phyloP scores from a whole-genome alignment of 2,888 invertebrate genomes.

The Brachynemurus nebulosus region DNA sequence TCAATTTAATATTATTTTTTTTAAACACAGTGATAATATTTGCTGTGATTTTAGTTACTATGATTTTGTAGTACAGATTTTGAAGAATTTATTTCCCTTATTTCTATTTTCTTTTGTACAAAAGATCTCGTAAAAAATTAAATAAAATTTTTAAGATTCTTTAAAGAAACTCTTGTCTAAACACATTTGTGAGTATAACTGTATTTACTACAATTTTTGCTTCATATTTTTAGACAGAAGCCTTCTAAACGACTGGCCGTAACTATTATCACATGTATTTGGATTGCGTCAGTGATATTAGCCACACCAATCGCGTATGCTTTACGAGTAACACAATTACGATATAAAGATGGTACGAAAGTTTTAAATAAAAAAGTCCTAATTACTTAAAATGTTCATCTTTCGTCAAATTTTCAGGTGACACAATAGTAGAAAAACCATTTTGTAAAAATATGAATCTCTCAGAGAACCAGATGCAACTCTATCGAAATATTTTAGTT shows the following conservation, averaged over 20 bases:
- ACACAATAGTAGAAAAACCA: constrained; percentile 37
- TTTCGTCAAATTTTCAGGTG: constrained; percentile 30
- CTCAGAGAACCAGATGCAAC: constrained; percentile 38
- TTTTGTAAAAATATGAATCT: constrained; percentile 43
- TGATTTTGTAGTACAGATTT: too few relatives aligned
- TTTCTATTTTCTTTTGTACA: too few relatives aligned
- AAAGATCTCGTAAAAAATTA: too few relatives aligned
- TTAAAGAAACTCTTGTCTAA: too few relatives aligned
- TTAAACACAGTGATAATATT: too few relatives aligned
- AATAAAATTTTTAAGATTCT: too few relatives aligned
- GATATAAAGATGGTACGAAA: neutral
- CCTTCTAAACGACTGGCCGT: constrained; percentile 61
- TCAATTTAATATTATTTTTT: too few relatives aligned
- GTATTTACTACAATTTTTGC: too few relatives aligned
- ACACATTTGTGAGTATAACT: too few relatives aligned
- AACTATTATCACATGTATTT: constrained; percentile 58
- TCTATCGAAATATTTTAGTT: constrained; percentile 41
- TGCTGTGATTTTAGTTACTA: too few relatives aligned
- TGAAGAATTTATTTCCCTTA: too few relatives aligned
- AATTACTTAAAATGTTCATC: constrained; percentile 21
- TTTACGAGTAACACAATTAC: constrained; percentile 38
- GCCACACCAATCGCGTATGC: constrained; percentile 57
- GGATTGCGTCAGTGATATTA: constrained; percentile 51
- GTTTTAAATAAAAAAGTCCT: neutral
- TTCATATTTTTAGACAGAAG: constrained; percentile 44